Evolutionary conservation across 2,113 vertebrate genomes (phyloP), one percentile per base, ranked within the genome.

Genomic region (Fregata magnificens): DNA sequence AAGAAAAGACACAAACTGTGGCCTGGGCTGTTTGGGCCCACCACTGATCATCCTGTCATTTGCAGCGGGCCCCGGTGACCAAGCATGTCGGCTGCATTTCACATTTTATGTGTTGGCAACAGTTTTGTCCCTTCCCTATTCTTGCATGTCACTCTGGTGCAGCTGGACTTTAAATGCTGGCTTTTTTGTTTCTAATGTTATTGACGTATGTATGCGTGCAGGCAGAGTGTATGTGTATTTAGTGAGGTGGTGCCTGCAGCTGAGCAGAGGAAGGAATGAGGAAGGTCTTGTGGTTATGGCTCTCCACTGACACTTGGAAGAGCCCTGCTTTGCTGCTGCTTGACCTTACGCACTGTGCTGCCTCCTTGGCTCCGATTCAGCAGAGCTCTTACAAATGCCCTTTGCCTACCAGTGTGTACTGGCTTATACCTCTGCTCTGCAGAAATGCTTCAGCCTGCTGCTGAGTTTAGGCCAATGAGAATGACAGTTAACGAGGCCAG

Each of bases 341-440:
- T 0, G 3, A 25, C 36, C 38, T 82, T 25, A 18, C 0, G 1
- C 4, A 26, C 25, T 1, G 6, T 0, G 2, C 34, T 44, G 55
- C 49, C 25, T 45, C 10, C 17, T 6, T 21, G 53, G 50, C 63
- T 66, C 3, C 0, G 1, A 9, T 72, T 69, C 66, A 82, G 44
- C 70, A 77, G 74, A 74, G 24, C 9, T 50, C 58, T 70, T 1
- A 7, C 7, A n/a, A 34, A 7, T 11, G 31, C 56, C 17, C 45
- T 66, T 73, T 76, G 45, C 58, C 38, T 65, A 6, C 29, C 25
- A 32, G 18, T 0, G 4, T 20, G 9, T 49, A 52, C 32, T 55
- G 22, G 24, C 10, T n/a, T 36, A 10, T 14, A n/a, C 25, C 34
- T 62, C n/a, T 55, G 42, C 56, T 87, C 56, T 69, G 52, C 78